A percentile compares a stretch with the other conserved stretches of the same genome.
Conservation (phyloP, 2,113 vertebrate genomes). For the Orthonyx spaldingii region DNA sequence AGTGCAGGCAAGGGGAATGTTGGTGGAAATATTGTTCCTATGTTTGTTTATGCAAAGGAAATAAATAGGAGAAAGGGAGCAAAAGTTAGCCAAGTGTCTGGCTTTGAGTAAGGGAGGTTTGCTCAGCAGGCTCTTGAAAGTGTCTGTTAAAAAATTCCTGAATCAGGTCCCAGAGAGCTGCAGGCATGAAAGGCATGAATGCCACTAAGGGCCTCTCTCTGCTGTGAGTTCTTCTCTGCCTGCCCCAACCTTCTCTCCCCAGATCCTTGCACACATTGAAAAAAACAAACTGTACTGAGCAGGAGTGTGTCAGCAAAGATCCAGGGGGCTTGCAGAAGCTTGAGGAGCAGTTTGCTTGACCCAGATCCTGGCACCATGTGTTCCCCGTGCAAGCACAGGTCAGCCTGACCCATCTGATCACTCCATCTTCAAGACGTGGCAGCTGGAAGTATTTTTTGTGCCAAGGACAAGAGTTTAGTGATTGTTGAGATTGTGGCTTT, state of each 20-base stretch:
- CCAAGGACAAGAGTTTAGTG: not conserved
- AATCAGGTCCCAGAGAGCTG: slow-evolving; percentile 26
- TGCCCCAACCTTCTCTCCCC: not conserved
- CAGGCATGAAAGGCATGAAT: slow-evolving; percentile 53
- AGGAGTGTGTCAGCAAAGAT: not conserved
- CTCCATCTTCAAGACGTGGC: not conserved
- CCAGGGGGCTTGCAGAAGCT: not conserved
- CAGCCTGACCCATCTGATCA: not conserved
- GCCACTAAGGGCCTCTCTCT: slow-evolving; percentile 9
- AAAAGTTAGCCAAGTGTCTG: not conserved
- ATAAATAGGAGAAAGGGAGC: not conserved
- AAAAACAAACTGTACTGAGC: not conserved
- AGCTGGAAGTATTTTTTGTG: not conserved
- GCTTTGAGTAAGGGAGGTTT: not conserved
- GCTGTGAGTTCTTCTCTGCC: not conserved
- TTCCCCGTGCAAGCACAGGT: not conserved
- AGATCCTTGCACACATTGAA: fast-evolving
- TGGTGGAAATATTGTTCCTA: not conserved
- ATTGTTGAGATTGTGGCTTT: not conserved
- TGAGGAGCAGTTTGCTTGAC: not conserved
- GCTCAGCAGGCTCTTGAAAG: slow-evolving; percentile 15
- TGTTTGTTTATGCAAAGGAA: not conserved
- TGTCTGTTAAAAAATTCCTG: slow-evolving; percentile 60
- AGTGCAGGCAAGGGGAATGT: not conserved
- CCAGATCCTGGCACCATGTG: fast-evolving